Evolutionary conservation across 2,888 invertebrate species (phyloP).

Genomic region (Volucella bombylans): DNA sequence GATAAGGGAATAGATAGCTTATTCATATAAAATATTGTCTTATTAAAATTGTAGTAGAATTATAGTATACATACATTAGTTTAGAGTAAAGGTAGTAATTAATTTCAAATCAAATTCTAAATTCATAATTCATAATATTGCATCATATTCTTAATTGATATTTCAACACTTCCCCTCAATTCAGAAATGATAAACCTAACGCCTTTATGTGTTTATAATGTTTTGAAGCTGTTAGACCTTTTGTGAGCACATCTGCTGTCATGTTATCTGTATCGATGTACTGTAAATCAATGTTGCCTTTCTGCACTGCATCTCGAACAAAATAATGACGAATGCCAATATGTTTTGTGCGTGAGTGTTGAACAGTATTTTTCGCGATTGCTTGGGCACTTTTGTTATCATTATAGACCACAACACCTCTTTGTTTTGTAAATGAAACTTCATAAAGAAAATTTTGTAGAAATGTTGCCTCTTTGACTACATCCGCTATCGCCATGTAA

Average conservation of each 20-base stretch:
- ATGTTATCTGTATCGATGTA: slow-evolving; percentile 8
- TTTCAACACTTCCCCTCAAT: neutral
- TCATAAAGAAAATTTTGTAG: slow-evolving; percentile 23
- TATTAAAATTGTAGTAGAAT: no score
- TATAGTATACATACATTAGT: no score
- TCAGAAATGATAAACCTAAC: slow-evolving; percentile 11
- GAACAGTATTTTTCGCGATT: slow-evolving; percentile 19
- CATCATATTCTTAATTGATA: no score
- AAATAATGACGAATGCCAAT: no score
- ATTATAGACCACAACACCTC: slow-evolving; percentile 14
- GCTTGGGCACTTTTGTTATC: slow-evolving; percentile 19
- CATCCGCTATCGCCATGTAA: slow-evolving; percentile 20
- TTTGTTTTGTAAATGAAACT: slow-evolving; percentile 2
- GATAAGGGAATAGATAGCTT: no score
- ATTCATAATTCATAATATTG: no score
- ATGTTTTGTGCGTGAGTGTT: slow-evolving; percentile 6
- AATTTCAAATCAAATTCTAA: no score
- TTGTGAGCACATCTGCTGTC: slow-evolving; percentile 4
- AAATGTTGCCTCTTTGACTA: slow-evolving; percentile 23
- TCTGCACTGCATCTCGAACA: no score
- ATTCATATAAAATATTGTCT: no score
- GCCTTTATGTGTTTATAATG: slow-evolving; percentile 19
- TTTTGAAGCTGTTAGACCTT: slow-evolving; percentile 5
- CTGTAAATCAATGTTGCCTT: neutral
- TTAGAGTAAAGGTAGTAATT: no score